Base-by-base conservation (phyloP, 2,797 vertebrate species). In the Periparus ater region DNA sequence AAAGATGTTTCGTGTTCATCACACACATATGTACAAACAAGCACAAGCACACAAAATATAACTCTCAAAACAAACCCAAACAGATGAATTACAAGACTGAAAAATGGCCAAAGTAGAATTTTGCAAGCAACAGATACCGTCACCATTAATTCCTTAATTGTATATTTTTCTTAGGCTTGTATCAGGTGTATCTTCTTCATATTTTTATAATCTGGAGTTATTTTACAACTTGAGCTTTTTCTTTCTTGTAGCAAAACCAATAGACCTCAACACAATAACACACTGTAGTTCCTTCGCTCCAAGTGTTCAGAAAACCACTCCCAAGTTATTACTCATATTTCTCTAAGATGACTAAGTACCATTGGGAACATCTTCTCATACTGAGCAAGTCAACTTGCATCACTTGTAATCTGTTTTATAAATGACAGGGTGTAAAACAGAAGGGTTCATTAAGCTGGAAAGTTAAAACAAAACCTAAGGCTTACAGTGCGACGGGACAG, bases 401-500 rank as follows among this genome's bases (percentile, higher is more conserved):
- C 93, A 76, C 67, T 54, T 72, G 73, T 89, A 95, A 85, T 51
- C 19, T 17, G 60, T 54, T 82, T 96, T 58, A 95, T 66, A 95
- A 95, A 80, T 77, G 91, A 92, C 76, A 53, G 60, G 13, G 26
- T 53, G 54, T 63, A 57, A 95, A 36, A 55, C 73, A 83, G 88
- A 90, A 92, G 40, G 60, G 62, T 18, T 82, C 17, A 48, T 89
- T 93, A 93, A 91, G 55, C 71, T 90, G 80, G 40, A 53, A 80
- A 93, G 60, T 89, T 85, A 44, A 47, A 66, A 55, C 25, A 77
- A 89, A 85, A 51, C 29, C 48, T 20, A 78, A 77, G 93, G 97
- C 99, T 97, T 97, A 99, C 99, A 29, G 98, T 99, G 91, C 99
- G 99, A 94, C 98, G 98, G 66, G 98, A 98, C 82, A 99, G 98